These are phyloP conservation scores for Exephanes ischioxanthus DNA, from an alignment of 2,888 invertebrate species.

Conservation along the genomic window DNA sequence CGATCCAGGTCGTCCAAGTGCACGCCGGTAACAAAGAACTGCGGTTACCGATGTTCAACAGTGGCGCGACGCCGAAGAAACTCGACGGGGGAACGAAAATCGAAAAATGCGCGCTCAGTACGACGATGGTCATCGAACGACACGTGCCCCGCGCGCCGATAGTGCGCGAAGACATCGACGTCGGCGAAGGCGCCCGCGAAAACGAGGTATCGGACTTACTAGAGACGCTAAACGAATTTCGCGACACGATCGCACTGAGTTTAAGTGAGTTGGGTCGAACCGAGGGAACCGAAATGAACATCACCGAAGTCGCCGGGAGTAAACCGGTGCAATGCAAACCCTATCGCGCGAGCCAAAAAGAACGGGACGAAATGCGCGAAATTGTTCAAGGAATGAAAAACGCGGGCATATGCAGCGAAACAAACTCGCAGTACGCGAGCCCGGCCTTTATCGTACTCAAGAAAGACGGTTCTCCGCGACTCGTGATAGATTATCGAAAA, in stretches of 20 bases:
- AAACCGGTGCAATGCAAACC: conserved; percentile 45
- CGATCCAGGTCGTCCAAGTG: conserved; percentile 22
- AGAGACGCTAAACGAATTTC: conserved; percentile 42
- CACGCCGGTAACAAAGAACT: neutral
- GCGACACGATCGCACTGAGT: conserved; percentile 36
- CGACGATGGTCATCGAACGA: neutral
- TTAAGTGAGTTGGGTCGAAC: conserved; percentile 45
- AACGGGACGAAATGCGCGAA: conserved; percentile 45
- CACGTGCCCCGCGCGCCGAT: neutral
- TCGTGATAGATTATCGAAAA: conserved; percentile 1
- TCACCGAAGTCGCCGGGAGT: conserved; percentile 23
- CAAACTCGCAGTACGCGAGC: conserved; percentile 54
- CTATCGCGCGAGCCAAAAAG: conserved; percentile 36
- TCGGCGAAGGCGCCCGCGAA: neutral
- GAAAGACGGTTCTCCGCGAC: neutral
- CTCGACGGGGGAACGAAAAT: conserved; percentile 4
- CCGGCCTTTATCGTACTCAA: conserved; percentile 28
- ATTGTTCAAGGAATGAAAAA: conserved; percentile 38
- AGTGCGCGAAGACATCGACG: neutral
- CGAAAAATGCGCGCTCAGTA: neutral
- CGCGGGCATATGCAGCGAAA: conserved; percentile 40
- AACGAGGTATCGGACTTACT: conserved; percentile 24
- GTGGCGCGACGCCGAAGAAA: neutral
- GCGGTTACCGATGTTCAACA: conserved; percentile 1
- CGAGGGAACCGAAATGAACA: conserved; percentile 41